These are phyloP conservation scores for Cranoglanis bouderius DNA, from an alignment of 2,113 vertebrate species.

Conservation along the genomic window DNA sequence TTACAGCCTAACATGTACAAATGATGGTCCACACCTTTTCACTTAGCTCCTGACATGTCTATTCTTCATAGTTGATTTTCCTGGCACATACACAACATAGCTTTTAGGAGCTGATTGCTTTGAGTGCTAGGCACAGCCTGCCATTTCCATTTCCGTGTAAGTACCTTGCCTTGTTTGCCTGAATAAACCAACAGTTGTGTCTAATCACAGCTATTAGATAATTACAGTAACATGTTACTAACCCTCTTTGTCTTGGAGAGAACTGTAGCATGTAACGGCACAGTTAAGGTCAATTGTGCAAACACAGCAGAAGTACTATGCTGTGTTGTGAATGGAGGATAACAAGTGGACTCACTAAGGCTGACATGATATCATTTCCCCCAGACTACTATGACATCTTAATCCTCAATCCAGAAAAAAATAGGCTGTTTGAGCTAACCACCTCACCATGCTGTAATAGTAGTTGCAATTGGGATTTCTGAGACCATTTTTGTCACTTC, in stretches of 20 bases:
- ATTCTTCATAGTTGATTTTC: constrained; percentile 39
- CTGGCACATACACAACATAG: constrained; percentile 7
- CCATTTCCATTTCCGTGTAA: constrained; percentile 17
- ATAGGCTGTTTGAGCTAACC: background rate
- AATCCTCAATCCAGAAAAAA: background rate
- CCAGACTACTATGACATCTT: constrained; percentile 32
- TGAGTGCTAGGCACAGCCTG: constrained; percentile 33
- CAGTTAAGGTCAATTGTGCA: constrained; percentile 41
- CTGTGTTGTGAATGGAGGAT: constrained; percentile 13
- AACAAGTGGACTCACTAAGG: constrained; percentile 2
- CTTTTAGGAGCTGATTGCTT: constrained; percentile 36
- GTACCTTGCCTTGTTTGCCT: constrained; percentile 16
- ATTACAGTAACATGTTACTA: background rate
- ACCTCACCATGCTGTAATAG: background rate
- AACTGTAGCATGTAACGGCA: constrained; percentile 31
- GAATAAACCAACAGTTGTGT: constrained; percentile 32
- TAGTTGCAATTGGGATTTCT: background rate
- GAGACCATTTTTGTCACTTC: background rate
- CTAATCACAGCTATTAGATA: constrained; percentile 43
- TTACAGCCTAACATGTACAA: background rate
- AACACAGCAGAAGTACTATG: constrained; percentile 28
- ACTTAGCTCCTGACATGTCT: background rate
- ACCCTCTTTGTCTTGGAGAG: constrained; percentile 21
- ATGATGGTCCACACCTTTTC: background rate
- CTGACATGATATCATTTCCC: constrained; percentile 8